Percentiles rank a stretch among this genome's conserved stretches.
These are phyloP conservation scores for Trichomalopsis sarcophagae DNA, from an alignment of 1,140 invertebrate species.

Conservation along the genomic window DNA sequence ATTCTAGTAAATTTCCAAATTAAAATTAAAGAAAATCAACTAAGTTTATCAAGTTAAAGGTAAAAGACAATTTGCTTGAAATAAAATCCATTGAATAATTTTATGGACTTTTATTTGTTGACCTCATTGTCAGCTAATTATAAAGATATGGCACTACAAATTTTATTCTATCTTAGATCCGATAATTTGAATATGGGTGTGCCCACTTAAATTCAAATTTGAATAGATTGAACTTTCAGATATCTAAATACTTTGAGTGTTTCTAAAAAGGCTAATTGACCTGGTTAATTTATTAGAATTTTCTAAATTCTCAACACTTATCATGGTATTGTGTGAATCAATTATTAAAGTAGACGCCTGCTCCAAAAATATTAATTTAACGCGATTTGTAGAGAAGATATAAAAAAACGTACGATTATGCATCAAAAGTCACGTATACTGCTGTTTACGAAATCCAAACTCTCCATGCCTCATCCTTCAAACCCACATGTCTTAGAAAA, in stretches of 20 bases:
- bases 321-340: no score
- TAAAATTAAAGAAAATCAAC: no score
- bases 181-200: background rate
- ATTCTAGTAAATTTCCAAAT: no score
- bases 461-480: no score
- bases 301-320: no score
- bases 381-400: background rate
- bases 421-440: background rate
- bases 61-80: no score
- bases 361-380: background rate
- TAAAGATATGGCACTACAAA: background rate
- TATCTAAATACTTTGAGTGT: background rate
- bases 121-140: no score
- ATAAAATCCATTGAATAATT: background rate
- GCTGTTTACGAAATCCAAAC: background rate
- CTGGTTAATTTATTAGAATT: no score
- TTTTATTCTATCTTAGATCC: background rate
- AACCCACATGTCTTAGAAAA: background rate
- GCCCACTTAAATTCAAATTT: no score
- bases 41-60: no score
- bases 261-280: background rate
- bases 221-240: background rate
- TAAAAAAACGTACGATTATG: background rate
- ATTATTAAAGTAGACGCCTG: no score
- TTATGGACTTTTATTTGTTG: background rate